Conservation (phyloP, 2,888 invertebrate species). For the Pollenia labialis region DNA sequence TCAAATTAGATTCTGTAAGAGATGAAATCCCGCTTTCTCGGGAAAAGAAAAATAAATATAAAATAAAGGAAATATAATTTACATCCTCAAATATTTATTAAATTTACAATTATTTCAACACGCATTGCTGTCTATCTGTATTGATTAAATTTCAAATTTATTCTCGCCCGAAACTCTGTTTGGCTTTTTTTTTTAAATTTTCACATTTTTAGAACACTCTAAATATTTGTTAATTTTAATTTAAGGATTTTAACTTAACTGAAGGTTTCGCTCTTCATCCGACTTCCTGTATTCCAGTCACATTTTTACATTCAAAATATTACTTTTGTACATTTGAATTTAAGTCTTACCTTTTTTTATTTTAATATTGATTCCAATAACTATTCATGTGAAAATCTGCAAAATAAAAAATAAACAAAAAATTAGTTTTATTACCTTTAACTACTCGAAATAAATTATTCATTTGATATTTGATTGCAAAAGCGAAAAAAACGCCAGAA, state of each 20-base stretch:
- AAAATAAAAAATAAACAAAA: constrained; percentile 46
- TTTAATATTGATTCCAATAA: neutral
- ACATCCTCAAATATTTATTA: too few species aligned
- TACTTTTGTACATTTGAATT: neutral
- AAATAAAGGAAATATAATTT: too few species aligned
- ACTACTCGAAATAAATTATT: constrained; percentile 54
- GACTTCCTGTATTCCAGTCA: neutral
- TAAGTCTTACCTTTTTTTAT: constrained; percentile 45
- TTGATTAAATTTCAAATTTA: too few species aligned
- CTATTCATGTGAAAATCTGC: constrained; percentile 32
- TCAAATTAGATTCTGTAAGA: too few species aligned
- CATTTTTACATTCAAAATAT: neutral
- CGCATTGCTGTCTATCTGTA: too few species aligned
- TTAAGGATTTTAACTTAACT: neutral
- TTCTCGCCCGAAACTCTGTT: too few species aligned
- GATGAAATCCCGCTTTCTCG: too few species aligned
- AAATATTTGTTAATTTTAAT: neutral
- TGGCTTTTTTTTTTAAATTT: too few species aligned
- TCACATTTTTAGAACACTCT: too few species aligned
- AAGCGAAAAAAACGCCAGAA: constrained; percentile 22
- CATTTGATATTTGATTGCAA: constrained; percentile 35
- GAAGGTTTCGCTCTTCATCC: neutral
- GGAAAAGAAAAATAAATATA: too few species aligned
- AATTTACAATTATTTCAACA: too few species aligned
- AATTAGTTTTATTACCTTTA: constrained; percentile 39